Evolutionary conservation across 2,113 vertebrate species (phyloP).

Genomic region (Telmatochromis brichardi): DNA sequence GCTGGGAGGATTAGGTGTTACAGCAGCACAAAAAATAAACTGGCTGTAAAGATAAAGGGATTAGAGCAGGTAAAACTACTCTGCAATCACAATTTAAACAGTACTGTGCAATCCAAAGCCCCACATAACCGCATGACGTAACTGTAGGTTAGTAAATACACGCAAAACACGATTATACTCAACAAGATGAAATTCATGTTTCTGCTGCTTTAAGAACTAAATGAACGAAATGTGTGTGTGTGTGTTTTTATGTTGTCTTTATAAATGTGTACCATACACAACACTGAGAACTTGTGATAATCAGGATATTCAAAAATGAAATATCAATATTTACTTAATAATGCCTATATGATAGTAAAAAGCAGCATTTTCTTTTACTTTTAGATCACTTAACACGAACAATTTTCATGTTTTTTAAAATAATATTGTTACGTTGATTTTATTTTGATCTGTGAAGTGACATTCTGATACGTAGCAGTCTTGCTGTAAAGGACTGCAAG

Average conservation of each 20-base stretch:
- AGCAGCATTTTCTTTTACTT: neutral
- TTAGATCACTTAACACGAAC: fast-evolving
- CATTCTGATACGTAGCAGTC: neutral
- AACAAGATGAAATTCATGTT: neutral
- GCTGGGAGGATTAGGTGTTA: neutral
- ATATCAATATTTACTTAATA: neutral
- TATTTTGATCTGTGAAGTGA: neutral
- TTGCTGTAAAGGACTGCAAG: fast-evolving
- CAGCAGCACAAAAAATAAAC: neutral
- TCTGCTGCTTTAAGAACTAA: neutral
- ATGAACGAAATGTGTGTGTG: neutral
- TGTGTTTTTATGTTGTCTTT: neutral
- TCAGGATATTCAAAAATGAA: neutral
- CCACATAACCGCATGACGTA: neutral
- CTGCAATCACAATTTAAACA: neutral
- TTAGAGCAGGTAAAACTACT: neutral
- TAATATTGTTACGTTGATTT: neutral
- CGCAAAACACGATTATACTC: neutral
- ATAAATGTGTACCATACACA: neutral
- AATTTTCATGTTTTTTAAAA: neutral
- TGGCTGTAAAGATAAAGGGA: neutral
- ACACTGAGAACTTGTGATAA: neutral
- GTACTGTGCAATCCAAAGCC: neutral
- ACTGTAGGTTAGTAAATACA: neutral
- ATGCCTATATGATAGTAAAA: neutral